phyloP scores from a whole-genome alignment of 2,888 invertebrate species.

The Calliopum simillimum region DNA sequence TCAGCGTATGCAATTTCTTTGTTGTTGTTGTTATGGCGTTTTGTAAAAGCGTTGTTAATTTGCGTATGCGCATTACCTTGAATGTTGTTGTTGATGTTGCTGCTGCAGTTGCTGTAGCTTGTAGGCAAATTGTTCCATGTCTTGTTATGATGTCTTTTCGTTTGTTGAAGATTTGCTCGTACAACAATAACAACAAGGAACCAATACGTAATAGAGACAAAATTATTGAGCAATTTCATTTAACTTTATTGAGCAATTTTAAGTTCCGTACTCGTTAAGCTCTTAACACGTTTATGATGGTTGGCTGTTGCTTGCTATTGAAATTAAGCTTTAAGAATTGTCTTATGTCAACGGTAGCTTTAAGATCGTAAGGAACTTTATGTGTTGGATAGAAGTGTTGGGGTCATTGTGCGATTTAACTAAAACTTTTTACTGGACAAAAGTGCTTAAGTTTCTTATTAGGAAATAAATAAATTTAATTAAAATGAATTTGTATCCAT shows the following conservation, averaged over 20 bases:
- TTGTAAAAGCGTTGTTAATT: constrained; percentile 40
- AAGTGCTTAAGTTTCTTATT: too few species aligned
- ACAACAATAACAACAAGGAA: constrained; percentile 9
- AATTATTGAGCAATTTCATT: constrained; percentile 63
- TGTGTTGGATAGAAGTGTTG: too few species aligned
- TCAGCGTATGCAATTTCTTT: neutral
- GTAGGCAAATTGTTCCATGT: constrained; percentile 57
- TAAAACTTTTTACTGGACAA: too few species aligned
- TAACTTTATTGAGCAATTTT: constrained; percentile 62
- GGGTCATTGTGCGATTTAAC: too few species aligned
- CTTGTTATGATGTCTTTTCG: constrained; percentile 39
- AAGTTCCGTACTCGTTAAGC: constrained; percentile 31
- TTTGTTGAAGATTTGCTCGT: constrained; percentile 4
- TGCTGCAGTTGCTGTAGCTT: constrained; percentile 42
- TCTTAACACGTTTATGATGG: too few species aligned
- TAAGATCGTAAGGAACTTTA: too few species aligned
- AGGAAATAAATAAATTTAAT: too few species aligned
- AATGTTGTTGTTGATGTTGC: constrained; percentile 19
- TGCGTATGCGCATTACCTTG: constrained; percentile 33
- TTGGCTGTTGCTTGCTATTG: too few species aligned
- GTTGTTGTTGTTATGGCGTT: neutral
- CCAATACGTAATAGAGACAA: constrained; percentile 52
- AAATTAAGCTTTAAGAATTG: too few species aligned
- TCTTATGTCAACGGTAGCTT: too few species aligned
- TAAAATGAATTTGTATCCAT: too few species aligned